Conservation (phyloP, 2,797 vertebrate genomes). For the Enteromius trimaculatus region DNA sequence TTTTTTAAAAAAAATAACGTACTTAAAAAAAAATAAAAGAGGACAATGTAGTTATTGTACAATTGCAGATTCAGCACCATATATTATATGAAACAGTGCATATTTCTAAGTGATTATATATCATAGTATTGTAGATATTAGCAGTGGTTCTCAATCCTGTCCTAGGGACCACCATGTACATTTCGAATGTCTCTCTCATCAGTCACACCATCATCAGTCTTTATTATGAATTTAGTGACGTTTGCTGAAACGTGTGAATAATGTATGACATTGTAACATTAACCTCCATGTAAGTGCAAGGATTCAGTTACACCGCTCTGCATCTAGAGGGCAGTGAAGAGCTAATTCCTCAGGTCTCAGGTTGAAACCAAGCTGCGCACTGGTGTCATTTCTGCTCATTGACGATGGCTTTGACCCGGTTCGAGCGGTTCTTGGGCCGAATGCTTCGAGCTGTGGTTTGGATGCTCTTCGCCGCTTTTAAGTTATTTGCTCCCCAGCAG, state of each 20-base stretch:
- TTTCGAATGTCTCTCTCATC: no score
- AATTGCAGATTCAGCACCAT: background rate
- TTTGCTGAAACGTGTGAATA: background rate
- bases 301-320: conserved; percentile 29
- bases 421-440: conserved; percentile 61
- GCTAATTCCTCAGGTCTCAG: background rate
- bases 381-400: background rate
- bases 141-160: background rate
- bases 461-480: conserved; percentile 56
- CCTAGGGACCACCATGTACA: no score
- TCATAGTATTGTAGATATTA: background rate
- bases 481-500: conserved; percentile 59
- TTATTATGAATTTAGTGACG: no score
- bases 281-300: background rate
- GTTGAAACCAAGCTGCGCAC: background rate
- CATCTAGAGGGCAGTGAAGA: conserved; percentile 46
- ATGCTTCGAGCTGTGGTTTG: conserved; percentile 56
- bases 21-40: no score
- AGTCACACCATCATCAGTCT: no score
- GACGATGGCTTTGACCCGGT: conserved; percentile 66
- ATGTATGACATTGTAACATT: background rate
- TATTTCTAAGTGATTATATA: background rate
- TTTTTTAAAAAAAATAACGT: no score
- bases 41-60: background rate
- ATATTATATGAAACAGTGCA: background rate